These are phyloP conservation scores for Trimorus sp. DNA, from an alignment of 2,888 invertebrate genomes.

Conservation along the genomic window DNA sequence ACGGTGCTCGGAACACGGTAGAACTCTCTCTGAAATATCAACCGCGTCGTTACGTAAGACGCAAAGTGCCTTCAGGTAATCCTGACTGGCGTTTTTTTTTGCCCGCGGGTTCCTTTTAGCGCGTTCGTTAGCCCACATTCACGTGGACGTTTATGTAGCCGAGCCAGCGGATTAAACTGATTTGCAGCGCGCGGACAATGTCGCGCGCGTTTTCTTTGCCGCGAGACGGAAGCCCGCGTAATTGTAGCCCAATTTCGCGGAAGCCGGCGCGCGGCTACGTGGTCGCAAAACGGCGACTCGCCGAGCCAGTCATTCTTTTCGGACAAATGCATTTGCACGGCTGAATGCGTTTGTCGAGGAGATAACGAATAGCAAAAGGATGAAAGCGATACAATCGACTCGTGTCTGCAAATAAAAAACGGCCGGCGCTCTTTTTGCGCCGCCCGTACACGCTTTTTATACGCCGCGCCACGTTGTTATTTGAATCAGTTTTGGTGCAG, in stretches of 20 bases:
- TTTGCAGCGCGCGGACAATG: conserved; percentile 41
- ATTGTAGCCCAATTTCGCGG: conserved; percentile 45
- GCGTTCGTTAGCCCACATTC: conserved; percentile 52
- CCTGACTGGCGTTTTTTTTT: too few species aligned
- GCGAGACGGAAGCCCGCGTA: conserved; percentile 19
- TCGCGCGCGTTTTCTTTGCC: conserved; percentile 21
- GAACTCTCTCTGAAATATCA: too few species aligned
- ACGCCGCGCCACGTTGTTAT: conserved; percentile 41
- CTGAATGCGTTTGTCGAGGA: conserved; percentile 57
- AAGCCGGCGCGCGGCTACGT: conserved; percentile 11
- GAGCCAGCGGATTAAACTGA: conserved; percentile 43
- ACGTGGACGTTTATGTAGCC: conserved; percentile 31
- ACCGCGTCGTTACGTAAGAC: too few species aligned
- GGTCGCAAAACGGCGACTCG: conserved; percentile 38
- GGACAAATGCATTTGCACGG: conserved; percentile 57
- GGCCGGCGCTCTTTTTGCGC: conserved; percentile 30
- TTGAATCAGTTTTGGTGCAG: conserved; percentile 51
- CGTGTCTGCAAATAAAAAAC: conserved; percentile 38
- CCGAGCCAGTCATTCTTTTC: conserved; percentile 50
- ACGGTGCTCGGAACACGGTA: too few species aligned
- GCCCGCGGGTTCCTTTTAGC: conserved; percentile 16
- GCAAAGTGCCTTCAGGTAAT: too few species aligned
- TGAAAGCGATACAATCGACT: conserved; percentile 62
- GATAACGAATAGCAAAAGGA: conserved; percentile 61
- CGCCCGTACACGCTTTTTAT: conserved; percentile 40